These are phyloP conservation scores for Baronia brevicornis DNA, from an alignment of 2,888 invertebrate species.

Conservation along the genomic window DNA sequence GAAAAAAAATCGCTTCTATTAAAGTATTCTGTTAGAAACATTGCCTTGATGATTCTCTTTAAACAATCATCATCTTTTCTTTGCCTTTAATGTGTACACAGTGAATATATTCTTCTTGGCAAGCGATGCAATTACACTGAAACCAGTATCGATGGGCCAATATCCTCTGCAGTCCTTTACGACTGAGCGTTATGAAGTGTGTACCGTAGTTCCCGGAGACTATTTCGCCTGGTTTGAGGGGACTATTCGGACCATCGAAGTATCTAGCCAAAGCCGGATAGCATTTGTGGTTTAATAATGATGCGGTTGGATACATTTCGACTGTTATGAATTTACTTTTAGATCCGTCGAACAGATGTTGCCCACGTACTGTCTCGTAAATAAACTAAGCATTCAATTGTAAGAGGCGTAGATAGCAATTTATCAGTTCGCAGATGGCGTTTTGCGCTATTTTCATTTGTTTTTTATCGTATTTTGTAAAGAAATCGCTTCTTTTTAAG, in stretches of 20 bases:
- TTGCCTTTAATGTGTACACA: conserved; percentile 79
- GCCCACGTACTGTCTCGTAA: conserved; percentile 78
- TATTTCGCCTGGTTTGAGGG: conserved; percentile 78
- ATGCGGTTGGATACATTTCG: conserved; percentile 84
- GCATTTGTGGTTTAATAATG: conserved; percentile 90
- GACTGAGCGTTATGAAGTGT: conserved; percentile 75
- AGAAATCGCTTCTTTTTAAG: not conserved
- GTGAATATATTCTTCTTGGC: conserved; percentile 79
- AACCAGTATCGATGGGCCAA: conserved; percentile 87
- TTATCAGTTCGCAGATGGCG: conserved; percentile 77
- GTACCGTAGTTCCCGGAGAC: conserved; percentile 91
- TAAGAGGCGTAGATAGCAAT: conserved; percentile 82
- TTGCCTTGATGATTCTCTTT: conserved; percentile 84
- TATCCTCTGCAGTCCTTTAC: conserved; percentile 75
- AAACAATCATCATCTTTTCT: conserved; percentile 81
- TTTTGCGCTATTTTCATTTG: conserved; percentile 31
- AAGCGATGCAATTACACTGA: conserved; percentile 82
- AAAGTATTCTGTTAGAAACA: conserved; percentile 82
- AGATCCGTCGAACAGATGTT: conserved; percentile 68
- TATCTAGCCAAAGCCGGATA: conserved; percentile 85
- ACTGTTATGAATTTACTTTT: conserved; percentile 78
- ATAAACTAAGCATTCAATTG: conserved; percentile 93
- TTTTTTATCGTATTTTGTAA: not conserved
- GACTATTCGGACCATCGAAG: conserved; percentile 42
- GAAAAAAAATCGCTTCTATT: conserved; percentile 80